Conservation (phyloP, 2,113 vertebrate genomes). For the Melospiza georgiana region DNA sequence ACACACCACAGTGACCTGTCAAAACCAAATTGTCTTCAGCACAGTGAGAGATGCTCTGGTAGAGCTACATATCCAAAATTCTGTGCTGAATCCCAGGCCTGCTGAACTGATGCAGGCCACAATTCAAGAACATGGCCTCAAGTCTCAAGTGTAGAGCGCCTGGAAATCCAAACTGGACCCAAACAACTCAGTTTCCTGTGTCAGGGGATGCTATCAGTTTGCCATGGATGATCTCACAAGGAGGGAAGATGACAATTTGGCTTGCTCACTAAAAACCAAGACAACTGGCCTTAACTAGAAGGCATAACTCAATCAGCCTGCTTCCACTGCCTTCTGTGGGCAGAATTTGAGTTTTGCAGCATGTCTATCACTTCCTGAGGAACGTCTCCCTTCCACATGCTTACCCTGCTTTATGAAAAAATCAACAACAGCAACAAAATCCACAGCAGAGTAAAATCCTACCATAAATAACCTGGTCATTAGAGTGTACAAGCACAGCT, state of each 20-base stretch:
- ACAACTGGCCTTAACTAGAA: neutral
- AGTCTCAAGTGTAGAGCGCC: neutral
- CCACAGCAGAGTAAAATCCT: neutral
- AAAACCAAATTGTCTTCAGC: neutral
- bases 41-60: neutral
- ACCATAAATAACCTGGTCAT: neutral
- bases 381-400: neutral
- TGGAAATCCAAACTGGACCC: neutral
- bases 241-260: neutral
- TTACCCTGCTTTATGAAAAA: neutral
- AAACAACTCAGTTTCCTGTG: neutral
- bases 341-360: neutral
- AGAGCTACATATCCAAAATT: neutral
- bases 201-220: neutral
- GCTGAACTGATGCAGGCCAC: neutral
- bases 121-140: neutral
- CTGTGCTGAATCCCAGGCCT: neutral
- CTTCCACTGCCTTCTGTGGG: neutral
- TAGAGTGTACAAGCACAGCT: neutral
- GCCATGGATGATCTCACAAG: neutral
- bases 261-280: neutral
- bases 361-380: neutral
- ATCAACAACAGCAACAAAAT: neutral
- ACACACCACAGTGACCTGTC: neutral
- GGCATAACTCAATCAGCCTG: neutral